These are phyloP conservation scores for Burhinus oedicnemus DNA, from an alignment of 2,113 vertebrate species.

Conservation along the genomic window DNA sequence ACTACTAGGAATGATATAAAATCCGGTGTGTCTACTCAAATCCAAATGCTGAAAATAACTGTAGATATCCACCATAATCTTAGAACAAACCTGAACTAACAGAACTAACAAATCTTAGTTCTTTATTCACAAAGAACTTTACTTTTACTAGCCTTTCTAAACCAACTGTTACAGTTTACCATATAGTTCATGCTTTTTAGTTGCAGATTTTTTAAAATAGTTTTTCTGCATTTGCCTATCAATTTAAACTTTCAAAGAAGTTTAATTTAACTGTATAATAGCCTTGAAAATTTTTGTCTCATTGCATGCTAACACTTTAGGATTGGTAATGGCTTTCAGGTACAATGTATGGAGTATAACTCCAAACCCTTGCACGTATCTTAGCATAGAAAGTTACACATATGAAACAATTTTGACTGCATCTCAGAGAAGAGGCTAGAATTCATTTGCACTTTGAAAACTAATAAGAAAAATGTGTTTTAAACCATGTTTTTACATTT, in stretches of 20 bases:
- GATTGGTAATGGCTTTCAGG: background rate
- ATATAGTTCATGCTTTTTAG: background rate
- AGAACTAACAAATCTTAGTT: background rate
- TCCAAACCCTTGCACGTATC: background rate
- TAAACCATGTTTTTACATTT: background rate
- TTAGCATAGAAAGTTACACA: background rate
- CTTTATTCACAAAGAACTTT: background rate
- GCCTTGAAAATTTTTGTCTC: background rate
- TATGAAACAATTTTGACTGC: background rate
- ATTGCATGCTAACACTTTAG: background rate
- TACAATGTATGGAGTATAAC: background rate
- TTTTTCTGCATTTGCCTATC: background rate
- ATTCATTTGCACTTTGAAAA: background rate
- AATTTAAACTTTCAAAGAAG: background rate
- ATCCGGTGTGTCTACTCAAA: background rate
- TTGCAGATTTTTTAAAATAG: accelerated
- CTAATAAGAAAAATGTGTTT: background rate
- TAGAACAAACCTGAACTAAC: background rate
- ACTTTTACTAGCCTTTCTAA: background rate
- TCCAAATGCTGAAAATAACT: background rate
- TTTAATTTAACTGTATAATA: background rate
- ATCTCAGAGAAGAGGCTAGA: background rate
- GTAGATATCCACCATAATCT: background rate
- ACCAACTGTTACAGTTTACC: background rate
- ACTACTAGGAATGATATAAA: background rate